Evolutionary conservation across 2,797 vertebrate genomes (phyloP), one percentile per base, ranked within the genome.

Genomic region (Cossypha dichroa): DNA sequence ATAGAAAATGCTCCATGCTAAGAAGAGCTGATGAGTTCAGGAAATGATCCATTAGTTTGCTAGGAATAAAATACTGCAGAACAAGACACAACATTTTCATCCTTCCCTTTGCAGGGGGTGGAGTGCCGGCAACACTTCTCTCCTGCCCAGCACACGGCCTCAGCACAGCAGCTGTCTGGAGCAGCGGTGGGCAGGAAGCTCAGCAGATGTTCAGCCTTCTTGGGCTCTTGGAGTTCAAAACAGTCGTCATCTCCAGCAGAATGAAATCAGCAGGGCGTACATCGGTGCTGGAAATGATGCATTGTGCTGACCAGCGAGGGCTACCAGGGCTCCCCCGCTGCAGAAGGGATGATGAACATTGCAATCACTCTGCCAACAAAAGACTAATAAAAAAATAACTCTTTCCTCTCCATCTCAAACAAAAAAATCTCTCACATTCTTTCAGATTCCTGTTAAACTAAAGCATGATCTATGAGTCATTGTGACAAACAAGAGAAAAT

Each of bases 361-460:
- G 40, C 19, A 22, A 76, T 41, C 34, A 54, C 25, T 78, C 74
- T 52, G 10, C 9, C 5, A 72, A 59, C 52, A 64, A 40, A 36
- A 38, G 5, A 29, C 36, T 67, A 43, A 43, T 4, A 5, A 22
- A 29, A 77, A 48, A 28, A 13, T 3, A 54, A 56, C 40, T 54
- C 29, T 58, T 84, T 60, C 34, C 13, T 77, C 40, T 68, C 45
- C 52, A 33, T 77, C 73, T 81, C 72, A 58, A 87, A 55, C 14
- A 36, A 78, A 92, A 46, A 81, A 40, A 51, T 84, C 43, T 73
- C 36, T 31, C 11, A 5, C 28, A 4, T 52, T 70, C 55, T 77
- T 82, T 85, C 41, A 88, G 48, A 45, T 29, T 46, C n/a, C 40
- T 62, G n/a, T 62, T 81, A 86, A 94, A 95, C 82, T 94, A 88